Evolutionary conservation across 2,888 invertebrate species (phyloP), one percentile per base, ranked within the genome.

Genomic region (Mythimna impura): DNA sequence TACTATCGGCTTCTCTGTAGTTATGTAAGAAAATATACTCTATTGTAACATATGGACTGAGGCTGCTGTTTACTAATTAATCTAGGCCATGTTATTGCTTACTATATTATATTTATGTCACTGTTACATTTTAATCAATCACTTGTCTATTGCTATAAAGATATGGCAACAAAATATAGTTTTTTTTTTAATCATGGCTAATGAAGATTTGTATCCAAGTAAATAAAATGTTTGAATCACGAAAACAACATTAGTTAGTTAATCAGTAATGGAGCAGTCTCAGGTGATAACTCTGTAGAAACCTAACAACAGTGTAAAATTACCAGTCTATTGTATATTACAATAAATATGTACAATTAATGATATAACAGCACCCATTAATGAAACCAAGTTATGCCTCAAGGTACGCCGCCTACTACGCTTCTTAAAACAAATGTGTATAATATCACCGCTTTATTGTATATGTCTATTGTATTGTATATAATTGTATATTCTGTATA

Each of bases 271-370:
- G 80, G 86, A 87, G 86, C 91, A 91, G 87, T 89, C 90, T 91
- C 93, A 89, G 89, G 78, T 76, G 88, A 94, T 94, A 95, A 91
- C 93, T 95, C 93, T 95, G 95, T 95, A 95, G 95, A 94, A 95
- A 95, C 94, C 95, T 95, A 95, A 95, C 92, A 96, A 95, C 95
- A 93, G 86, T 94, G 92, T 95, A 95, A 95, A 94, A 92, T 93
- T 95, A 95, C 96, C 96, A 95, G 96, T 95, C 96, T 96, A 96
- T 96, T 96, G 95, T 94, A 95, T 94, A 95, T 94, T 96, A 94
- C 92, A 95, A 94, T 95, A 95, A 94, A 94, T 96, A 96, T 96
- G 93, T 96, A 96, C 95, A 96, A 95, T 92, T 94, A 94, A 94
- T 93, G 90, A 91, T 94, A 92, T 93, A 94, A 93, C 94, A 96